Percentiles rank a stretch among this genome's conserved stretches.
phyloP scores from a whole-genome alignment of 2,113 vertebrate species.

The Cricetomys ansorgei region DNA sequence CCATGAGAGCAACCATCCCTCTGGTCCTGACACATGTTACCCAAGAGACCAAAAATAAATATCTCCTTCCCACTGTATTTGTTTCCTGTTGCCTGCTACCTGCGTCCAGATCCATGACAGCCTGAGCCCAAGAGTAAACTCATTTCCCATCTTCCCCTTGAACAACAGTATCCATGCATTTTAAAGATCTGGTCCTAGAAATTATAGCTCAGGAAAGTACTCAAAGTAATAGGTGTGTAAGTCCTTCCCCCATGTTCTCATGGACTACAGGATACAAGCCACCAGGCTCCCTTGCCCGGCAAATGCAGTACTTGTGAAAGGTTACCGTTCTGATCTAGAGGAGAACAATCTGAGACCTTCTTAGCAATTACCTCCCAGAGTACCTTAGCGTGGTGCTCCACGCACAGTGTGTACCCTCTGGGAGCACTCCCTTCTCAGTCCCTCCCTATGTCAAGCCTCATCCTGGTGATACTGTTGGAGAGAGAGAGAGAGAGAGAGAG shows the following conservation, averaged over 20 bases:
- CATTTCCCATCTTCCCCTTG: slow-evolving; percentile 63
- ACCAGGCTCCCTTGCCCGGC: background rate
- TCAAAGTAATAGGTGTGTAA: background rate
- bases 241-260: slow-evolving; percentile 1
- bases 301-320: background rate
- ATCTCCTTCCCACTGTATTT: slow-evolving; percentile 60
- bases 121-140: slow-evolving; percentile 51
- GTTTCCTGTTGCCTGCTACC: slow-evolving; percentile 76
- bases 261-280: background rate
- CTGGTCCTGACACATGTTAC: background rate
- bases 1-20: background rate
- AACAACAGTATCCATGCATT: background rate
- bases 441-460: background rate
- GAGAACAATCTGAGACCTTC: background rate
- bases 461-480: background rate
- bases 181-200: slow-evolving; percentile 46
- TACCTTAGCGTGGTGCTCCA: background rate
- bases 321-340: background rate
- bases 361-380: background rate
- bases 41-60: slow-evolving; percentile 53
- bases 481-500: background rate
- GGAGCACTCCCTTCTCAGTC: background rate
- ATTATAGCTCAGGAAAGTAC: slow-evolving; percentile 18
- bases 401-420: accelerated
- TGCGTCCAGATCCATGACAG: slow-evolving; percentile 46